A percentile compares a stretch with the other conserved stretches of the same genome.
These are phyloP conservation scores for Microtus californicus DNA, from an alignment of 2,797 vertebrate species.

Conservation along the genomic window DNA sequence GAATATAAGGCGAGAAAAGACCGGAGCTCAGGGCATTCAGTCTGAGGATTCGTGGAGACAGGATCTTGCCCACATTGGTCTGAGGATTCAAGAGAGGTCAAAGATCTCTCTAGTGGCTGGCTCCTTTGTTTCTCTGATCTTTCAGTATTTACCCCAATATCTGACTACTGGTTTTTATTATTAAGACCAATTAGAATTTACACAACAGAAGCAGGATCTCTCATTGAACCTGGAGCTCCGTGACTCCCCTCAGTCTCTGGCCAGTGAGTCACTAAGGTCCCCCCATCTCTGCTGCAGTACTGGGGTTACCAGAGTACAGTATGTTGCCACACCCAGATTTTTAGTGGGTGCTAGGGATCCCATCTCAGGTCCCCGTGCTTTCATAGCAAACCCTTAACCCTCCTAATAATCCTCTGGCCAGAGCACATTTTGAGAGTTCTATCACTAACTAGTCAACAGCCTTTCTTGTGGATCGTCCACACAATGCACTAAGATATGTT, in stretches of 20 bases:
- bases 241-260: background rate
- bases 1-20: too few relatives aligned
- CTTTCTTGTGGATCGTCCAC: background rate
- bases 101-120: too few relatives aligned
- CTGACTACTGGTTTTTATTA: too few relatives aligned
- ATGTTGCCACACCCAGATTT: background rate
- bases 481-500: background rate
- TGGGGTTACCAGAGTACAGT: background rate
- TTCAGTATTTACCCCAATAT: too few relatives aligned
- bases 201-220: background rate
- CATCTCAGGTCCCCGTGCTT: background rate
- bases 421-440: rapidly evolving
- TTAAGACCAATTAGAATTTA: too few relatives aligned
- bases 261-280: background rate
- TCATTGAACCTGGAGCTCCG: background rate
- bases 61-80: too few relatives aligned
- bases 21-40: too few relatives aligned
- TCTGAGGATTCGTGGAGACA: too few relatives aligned
- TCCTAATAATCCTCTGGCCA: background rate
- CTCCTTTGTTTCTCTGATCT: too few relatives aligned
- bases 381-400: background rate
- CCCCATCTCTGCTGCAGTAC: background rate
- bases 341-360: background rate
- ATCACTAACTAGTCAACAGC: background rate
- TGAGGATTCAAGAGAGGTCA: too few relatives aligned